Conservation (phyloP, 2,113 vertebrate species). For the Lonchura striata region DNA sequence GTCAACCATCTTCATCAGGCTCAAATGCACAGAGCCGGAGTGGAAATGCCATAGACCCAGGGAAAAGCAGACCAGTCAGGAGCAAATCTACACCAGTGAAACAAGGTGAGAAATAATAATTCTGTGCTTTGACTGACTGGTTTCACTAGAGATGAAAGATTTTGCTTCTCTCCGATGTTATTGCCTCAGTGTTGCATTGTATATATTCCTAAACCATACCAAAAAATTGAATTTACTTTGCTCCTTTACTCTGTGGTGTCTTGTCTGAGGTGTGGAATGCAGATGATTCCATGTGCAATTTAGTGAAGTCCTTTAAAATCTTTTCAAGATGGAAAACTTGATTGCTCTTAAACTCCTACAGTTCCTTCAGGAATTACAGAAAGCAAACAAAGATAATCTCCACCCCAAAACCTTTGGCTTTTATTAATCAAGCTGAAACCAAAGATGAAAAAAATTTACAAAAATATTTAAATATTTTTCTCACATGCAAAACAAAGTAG, state of each 20-base stretch:
- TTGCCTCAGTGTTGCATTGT: neutral
- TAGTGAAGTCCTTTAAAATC: neutral
- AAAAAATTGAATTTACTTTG: neutral
- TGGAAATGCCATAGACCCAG: constrained; percentile 66
- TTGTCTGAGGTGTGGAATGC: neutral
- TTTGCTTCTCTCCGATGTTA: neutral
- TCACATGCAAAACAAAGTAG: neutral
- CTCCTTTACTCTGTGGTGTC: neutral
- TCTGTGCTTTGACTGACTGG: neutral
- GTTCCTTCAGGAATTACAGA: neutral
- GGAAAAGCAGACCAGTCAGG: constrained; percentile 74
- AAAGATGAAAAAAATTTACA: neutral
- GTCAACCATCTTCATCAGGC: constrained; percentile 81
- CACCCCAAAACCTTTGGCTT: neutral
- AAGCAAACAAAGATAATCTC: neutral
- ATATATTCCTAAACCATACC: neutral
- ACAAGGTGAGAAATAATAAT: constrained; percentile 67
- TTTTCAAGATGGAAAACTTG: neutral
- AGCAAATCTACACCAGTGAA: constrained; percentile 79
- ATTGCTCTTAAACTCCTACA: neutral
- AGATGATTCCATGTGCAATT: neutral
- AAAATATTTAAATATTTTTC: neutral
- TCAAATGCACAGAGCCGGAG: constrained; percentile 75
- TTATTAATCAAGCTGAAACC: neutral
- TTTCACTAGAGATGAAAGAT: neutral